phyloP scores from a whole-genome alignment of 2,888 invertebrate species.

The Germaria angustata region DNA sequence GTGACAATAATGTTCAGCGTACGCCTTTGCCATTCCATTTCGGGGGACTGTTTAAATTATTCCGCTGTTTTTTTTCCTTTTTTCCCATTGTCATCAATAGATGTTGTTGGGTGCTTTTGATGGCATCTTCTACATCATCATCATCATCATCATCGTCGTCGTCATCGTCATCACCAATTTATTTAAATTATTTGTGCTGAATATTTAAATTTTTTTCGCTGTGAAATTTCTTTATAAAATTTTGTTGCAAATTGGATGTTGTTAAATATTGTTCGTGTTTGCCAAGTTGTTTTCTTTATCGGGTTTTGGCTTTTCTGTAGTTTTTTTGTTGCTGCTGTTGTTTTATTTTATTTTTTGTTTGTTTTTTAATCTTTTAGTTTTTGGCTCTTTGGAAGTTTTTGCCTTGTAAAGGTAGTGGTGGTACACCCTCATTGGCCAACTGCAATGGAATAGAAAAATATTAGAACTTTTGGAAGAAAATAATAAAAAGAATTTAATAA shows the following conservation, averaged over 20 bases:
- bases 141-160: conserved; percentile 20
- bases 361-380: conserved; percentile 69
- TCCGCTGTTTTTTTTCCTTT: not conserved
- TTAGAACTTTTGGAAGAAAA: no score
- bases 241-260: conserved; percentile 5
- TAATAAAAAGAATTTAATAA: not conserved
- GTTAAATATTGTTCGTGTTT: conserved; percentile 15
- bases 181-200: conserved; percentile 52
- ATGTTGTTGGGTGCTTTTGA: conserved; percentile 26
- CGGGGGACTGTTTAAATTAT: conserved; percentile 4
- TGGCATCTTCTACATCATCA: conserved; percentile 12
- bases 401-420: conserved; percentile 73
- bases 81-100: not conserved
- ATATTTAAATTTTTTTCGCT: conserved; percentile 19
- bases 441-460: no score
- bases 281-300: not conserved
- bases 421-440: conserved; percentile 75
- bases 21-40: not conserved
- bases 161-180: conserved; percentile 26
- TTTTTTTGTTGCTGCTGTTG: conserved; percentile 62
- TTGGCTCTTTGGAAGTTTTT: conserved; percentile 75
- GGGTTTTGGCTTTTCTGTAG: conserved; percentile 29
- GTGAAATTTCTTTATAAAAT: not conserved
- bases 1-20: conserved; percentile 12
- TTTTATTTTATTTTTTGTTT: no score